Conservation (phyloP, 1,140 invertebrate genomes). For the Ruditapes philippinarum region DNA sequence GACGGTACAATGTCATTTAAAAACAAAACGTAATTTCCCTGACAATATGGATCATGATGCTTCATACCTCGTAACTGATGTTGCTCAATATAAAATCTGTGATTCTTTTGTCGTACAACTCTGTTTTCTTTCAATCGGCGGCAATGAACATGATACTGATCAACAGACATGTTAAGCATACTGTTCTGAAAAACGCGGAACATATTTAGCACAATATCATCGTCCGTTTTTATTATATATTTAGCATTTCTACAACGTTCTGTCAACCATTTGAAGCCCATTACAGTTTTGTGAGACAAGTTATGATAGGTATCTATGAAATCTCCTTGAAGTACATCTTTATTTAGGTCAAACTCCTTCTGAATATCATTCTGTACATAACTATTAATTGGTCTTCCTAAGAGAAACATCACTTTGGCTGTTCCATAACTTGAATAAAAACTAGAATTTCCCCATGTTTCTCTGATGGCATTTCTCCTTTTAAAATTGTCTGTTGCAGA, state of each 20-base stretch:
- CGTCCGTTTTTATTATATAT: constrained; percentile 95
- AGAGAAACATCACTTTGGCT: constrained; percentile 89
- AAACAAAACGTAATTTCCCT: constrained; percentile 83
- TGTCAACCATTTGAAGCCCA: constrained; percentile 92
- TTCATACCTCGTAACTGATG: constrained; percentile 39
- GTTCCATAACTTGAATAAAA: constrained; percentile 40
- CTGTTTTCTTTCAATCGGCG: background rate
- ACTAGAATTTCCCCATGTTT: constrained; percentile 77
- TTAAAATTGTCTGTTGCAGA: constrained; percentile 66
- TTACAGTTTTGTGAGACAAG: constrained; percentile 83
- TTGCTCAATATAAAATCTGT: constrained; percentile 40
- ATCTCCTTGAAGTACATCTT: constrained; percentile 77
- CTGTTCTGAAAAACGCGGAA: constrained; percentile 73
- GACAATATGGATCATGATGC: constrained; percentile 79
- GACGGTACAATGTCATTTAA: constrained; percentile 80
- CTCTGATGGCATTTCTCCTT: constrained; percentile 69
- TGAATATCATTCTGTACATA: constrained; percentile 39
- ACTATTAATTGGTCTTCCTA: constrained; percentile 89
- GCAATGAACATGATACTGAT: constrained; percentile 31
- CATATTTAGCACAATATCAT: constrained; percentile 94
- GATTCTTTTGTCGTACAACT: constrained; percentile 19
- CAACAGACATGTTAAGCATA: background rate
- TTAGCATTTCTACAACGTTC: constrained; percentile 89
- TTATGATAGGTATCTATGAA: constrained; percentile 78
- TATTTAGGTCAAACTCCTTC: constrained; percentile 58